Base-by-base conservation (phyloP, 2,888 invertebrate species). In the Netelia virgata region DNA sequence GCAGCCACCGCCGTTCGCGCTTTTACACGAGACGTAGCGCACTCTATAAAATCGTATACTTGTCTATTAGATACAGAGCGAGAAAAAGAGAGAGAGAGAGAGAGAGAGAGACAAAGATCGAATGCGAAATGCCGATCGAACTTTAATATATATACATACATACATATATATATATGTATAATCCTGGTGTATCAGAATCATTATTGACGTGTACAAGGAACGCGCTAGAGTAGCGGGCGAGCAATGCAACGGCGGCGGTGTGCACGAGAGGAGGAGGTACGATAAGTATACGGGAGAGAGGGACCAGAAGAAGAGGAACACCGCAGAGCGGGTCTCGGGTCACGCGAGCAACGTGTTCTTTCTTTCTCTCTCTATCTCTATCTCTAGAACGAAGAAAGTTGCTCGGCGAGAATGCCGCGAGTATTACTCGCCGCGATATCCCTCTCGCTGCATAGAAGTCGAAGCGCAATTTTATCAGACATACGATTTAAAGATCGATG, bases 251-350 rank as follows among this genome's bases (percentile, higher is more conserved):
- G 18, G 36, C 36, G 6, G 5, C 57, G 59, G 43, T 74, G 57
- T 20, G 64, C 18, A 53, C 18, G 6, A 18, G 28, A 47, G 50
- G 28, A 47, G 50, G 53, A 75, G 76, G 41, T 47, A 57, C 50
- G 70, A 80, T 83, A 82, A 79, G 74, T 82, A 77, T 72, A 82
- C 36, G 72, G 77, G 14, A 81, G 72, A 73, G 73, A 73, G 10
- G 61, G 59, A 69, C 41, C 10, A 64, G 43, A 59, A 77, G 68
- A 75, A 82, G 79, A 80, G 77, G 59, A 75, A 59, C 63, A 70
- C 84, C 74, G 85, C 83, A 87, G 79, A 74, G 85, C 75, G 75
- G 82, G 84, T 41, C 74, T 83, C 83, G 76, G 87, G 89, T 88
- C 88, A 88, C 86, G 87, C 86, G 85, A 87, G 83, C 80, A 66